Conservation (phyloP, 2,113 vertebrate genomes). For the Paramisgurnus dabryanus region DNA sequence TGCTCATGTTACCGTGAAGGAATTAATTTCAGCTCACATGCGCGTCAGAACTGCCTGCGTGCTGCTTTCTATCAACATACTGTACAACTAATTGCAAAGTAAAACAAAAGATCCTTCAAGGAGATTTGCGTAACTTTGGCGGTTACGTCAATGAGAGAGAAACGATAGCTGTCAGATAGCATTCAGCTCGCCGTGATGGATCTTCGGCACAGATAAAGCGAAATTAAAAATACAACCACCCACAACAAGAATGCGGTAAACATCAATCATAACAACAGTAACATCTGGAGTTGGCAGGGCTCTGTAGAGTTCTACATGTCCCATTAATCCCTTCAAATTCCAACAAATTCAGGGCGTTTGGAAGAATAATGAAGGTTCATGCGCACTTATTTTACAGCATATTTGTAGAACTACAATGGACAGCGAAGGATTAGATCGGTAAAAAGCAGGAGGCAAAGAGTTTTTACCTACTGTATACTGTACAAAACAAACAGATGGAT, state of each 20-base stretch:
- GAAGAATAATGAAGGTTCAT: conserved; percentile 63
- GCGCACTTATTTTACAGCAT: conserved; percentile 54
- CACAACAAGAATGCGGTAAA: conserved; percentile 47
- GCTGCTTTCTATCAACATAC: neutral
- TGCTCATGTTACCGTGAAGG: neutral
- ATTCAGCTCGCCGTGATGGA: conserved; percentile 21
- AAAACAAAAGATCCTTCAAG: neutral
- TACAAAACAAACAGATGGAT: too few species aligned
- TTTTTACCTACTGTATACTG: conserved; percentile 27
- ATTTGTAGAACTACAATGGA: conserved; percentile 47
- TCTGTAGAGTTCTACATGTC: conserved; percentile 54
- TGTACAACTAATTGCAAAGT: conserved; percentile 1
- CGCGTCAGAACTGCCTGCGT: neutral
- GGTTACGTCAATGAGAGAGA: conserved; percentile 5
- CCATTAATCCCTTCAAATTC: conserved; percentile 71
- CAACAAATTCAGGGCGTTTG: conserved; percentile 67
- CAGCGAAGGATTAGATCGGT: conserved; percentile 44
- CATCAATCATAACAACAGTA: conserved; percentile 60
- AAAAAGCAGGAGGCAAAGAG: conserved; percentile 39
- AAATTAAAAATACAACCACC: conserved; percentile 54
- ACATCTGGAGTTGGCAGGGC: conserved; percentile 64
- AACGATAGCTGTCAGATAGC: neutral
- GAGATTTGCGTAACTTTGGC: neutral
- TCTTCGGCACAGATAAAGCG: conserved; percentile 46
- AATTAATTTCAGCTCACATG: conserved; percentile 16